Evolutionary conservation across 1,140 invertebrate species (phyloP).

Genomic region (Drosophila ananassae): DNA sequence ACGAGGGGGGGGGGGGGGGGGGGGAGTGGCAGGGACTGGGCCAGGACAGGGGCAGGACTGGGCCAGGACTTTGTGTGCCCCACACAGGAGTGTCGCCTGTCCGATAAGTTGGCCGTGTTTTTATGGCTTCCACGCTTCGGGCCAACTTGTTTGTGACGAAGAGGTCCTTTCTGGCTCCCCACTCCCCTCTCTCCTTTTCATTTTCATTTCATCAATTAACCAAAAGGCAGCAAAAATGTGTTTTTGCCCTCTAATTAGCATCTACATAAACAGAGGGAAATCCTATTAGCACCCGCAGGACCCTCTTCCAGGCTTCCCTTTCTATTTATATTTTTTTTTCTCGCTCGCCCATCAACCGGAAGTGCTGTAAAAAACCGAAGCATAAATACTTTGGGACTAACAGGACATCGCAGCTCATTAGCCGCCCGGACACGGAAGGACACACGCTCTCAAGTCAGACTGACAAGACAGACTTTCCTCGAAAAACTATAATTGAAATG

Average conservation of each 20-base stretch:
- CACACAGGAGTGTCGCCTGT: conserved; percentile 59
- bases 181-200: conserved; percentile 14
- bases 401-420: conserved; percentile 53
- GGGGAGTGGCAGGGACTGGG: not conserved
- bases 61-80: conserved; percentile 18
- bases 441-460: not conserved
- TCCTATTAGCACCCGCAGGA: conserved; percentile 66
- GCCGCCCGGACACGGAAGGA: conserved; percentile 7
- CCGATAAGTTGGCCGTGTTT: conserved; percentile 63
- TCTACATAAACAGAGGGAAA: conserved; percentile 77
- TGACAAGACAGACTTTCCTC: not conserved
- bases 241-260: conserved; percentile 79
- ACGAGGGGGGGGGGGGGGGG: too few relatives aligned
- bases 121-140: conserved; percentile 31
- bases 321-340: too few relatives aligned
- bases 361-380: conserved; percentile 30
- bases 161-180: conserved; percentile 2
- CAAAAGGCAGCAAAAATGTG: conserved; percentile 74
- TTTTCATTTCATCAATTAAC: conserved; percentile 81
- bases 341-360: too few relatives aligned
- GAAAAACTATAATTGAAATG: not conserved
- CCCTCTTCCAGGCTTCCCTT: too few relatives aligned
- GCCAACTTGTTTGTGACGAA: conserved; percentile 36
- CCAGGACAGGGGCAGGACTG: not conserved
- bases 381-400: conserved; percentile 44